Base-by-base conservation (phyloP, 2,113 vertebrate genomes). In the Triplophysa tibetana region DNA sequence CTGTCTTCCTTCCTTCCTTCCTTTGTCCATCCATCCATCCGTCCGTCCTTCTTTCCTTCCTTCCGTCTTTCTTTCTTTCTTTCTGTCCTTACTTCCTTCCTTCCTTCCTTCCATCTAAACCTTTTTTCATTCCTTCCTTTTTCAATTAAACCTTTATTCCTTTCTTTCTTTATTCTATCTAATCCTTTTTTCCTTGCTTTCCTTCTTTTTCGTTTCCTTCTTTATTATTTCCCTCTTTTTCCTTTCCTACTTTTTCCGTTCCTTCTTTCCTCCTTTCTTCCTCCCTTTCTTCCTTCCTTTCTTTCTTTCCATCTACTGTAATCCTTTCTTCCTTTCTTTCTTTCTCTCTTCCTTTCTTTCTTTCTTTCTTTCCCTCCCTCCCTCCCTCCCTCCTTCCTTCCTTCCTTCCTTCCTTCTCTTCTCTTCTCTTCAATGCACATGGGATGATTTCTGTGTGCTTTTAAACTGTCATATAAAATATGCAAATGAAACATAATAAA, bases 111-210 rank as follows among this genome's bases (percentile, higher is more conserved):
- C 83, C 29, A 29, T 4, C 2, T 29, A 29, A 29, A 24, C 24
- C 24, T 24, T 7, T 7, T 16, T 19, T 61, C 38, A 58, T 77
- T 79, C 80, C 82, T 80, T 70, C 70, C 75, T 79, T 41, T 45
- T n/a, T n/a, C n/a, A n/a, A n/a, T n/a, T 29, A 29, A 29, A 24
- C 24, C 24, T 24, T 7, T 7, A 13, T 19, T 61, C 38, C 61
- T 77, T 79, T 81, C 82, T 80, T 70, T 74, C 75, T 79, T 41
- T 45, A 1, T 24, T 24, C 76, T 64, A 78, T 85, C 84, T 76
- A 29, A 29, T 83, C 85, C 82, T 81, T 77, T 74, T 50, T 60
- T 19, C 4, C 33, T 33, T 33, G 4, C 33, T 33, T 33, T 33
- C 33, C 21, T 72, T 11, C 0, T 61, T 41, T 3, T 29, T 29